A percentile compares a stretch with the other conserved stretches of the same genome.
These are phyloP conservation scores for Junco hyemalis DNA, from an alignment of 2,113 vertebrate genomes.

Conservation along the genomic window DNA sequence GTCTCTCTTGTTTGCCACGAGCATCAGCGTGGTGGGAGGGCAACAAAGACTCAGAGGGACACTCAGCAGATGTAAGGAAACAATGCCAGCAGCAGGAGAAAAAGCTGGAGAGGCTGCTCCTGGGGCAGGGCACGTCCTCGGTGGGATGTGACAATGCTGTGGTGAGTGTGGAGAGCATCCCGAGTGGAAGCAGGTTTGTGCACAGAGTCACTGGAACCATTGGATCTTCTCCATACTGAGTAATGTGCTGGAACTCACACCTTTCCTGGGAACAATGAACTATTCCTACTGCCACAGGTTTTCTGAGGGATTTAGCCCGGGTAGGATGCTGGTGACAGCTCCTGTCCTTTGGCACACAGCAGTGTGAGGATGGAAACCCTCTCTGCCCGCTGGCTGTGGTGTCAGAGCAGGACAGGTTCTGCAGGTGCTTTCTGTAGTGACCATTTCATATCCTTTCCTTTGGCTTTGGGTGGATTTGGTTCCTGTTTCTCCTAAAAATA, in stretches of 20 bases:
- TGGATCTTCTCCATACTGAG: background rate
- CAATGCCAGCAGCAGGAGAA: background rate
- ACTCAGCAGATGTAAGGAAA: slow-evolving; percentile 1
- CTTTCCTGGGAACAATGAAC: background rate
- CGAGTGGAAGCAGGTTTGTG: background rate
- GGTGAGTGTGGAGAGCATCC: background rate
- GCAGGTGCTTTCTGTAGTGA: background rate
- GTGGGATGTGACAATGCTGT: background rate
- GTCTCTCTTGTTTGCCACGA: background rate
- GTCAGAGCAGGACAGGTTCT: background rate
- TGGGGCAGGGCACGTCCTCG: background rate
- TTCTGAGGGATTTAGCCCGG: background rate
- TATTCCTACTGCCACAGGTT: background rate
- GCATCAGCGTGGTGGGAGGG: background rate
- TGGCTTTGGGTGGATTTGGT: background rate
- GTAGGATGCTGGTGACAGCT: background rate
- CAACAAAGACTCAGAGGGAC: background rate
- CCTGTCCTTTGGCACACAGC: background rate
- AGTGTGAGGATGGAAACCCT: background rate
- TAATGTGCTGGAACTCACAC: background rate
- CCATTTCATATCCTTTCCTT: background rate
- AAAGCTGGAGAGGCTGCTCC: background rate
- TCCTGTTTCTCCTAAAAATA: background rate
- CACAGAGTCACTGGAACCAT: background rate
- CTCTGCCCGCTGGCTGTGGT: background rate